phyloP scores from a whole-genome alignment of 1,140 invertebrate genomes.

The Mamestra configurata region DNA sequence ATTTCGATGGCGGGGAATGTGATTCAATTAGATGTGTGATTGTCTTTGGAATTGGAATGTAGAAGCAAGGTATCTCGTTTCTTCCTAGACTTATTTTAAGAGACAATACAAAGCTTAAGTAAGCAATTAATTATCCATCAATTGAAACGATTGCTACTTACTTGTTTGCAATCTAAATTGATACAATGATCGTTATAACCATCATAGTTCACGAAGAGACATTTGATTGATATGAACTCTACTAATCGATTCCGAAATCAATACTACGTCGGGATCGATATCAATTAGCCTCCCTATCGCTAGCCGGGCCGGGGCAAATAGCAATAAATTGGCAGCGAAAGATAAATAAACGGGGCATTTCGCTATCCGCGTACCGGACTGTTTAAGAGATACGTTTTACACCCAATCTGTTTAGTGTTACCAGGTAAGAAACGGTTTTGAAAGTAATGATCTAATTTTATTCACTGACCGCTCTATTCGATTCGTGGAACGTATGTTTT shows the following conservation, averaged over 20 bases:
- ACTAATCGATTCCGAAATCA: constrained; percentile 36
- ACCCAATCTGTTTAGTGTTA: constrained; percentile 14
- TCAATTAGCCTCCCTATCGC: constrained; percentile 7
- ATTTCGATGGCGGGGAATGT: background rate
- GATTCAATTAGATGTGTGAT: background rate
- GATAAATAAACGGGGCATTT: constrained; percentile 38
- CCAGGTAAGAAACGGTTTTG: background rate
- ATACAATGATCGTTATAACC: constrained; percentile 5
- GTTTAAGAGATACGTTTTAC: constrained; percentile 32
- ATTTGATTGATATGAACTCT: constrained; percentile 28
- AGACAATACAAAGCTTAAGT: too few relatives aligned
- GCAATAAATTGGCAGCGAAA: constrained; percentile 27
- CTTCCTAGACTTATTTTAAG: too few relatives aligned
- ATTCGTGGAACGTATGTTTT: constrained; percentile 19
- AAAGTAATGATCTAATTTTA: constrained; percentile 20
- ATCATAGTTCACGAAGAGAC: background rate
- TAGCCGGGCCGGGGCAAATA: constrained; percentile 8
- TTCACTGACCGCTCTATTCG: constrained; percentile 17
- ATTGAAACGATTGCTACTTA: background rate
- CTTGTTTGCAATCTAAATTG: background rate
- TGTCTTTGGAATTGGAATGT: background rate
- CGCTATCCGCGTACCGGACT: constrained; percentile 3
- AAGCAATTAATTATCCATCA: background rate
- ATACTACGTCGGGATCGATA: constrained; percentile 21
- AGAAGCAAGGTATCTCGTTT: too few relatives aligned